Evolutionary conservation across 2,888 invertebrate genomes (phyloP).

Genomic region (Drosophila affinis): DNA sequence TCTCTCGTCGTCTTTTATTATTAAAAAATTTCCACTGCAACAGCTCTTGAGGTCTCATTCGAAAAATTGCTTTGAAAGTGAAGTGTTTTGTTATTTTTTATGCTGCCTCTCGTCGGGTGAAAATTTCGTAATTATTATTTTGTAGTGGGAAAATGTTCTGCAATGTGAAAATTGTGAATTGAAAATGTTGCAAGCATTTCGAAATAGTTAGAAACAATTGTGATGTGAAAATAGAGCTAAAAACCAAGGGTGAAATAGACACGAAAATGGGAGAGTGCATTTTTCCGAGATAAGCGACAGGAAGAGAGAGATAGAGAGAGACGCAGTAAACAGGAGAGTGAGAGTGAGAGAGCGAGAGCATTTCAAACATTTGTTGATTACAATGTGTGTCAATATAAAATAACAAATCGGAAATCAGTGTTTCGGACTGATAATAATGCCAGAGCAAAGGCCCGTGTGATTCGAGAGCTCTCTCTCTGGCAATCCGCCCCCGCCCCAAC

Average conservation of each 20-base stretch:
- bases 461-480: no score
- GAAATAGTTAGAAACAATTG: slow-evolving; percentile 13
- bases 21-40: slow-evolving; percentile 57
- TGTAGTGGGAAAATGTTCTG: neutral
- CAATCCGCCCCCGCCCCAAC: neutral
- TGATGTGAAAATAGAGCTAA: slow-evolving; percentile 33
- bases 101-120: slow-evolving; percentile 18
- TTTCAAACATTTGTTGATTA: slow-evolving; percentile 55
- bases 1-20: slow-evolving; percentile 36
- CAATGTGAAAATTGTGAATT: neutral
- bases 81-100: slow-evolving; percentile 19
- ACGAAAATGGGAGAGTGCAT: slow-evolving; percentile 6
- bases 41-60: slow-evolving; percentile 29
- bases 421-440: slow-evolving; percentile 24
- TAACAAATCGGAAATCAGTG: slow-evolving; percentile 7
- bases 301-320: slow-evolving; percentile 1
- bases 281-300: slow-evolving; percentile 2
- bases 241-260: slow-evolving; percentile 30
- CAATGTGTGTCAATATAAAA: slow-evolving; percentile 69
- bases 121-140: slow-evolving; percentile 38
- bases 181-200: neutral
- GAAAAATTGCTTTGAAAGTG: slow-evolving; percentile 26
- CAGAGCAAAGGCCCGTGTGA: slow-evolving; percentile 26
- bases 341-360: slow-evolving; percentile 10
- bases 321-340: neutral